Conservation (phyloP, 2,888 invertebrate genomes). For the Harmothoe impar region DNA sequence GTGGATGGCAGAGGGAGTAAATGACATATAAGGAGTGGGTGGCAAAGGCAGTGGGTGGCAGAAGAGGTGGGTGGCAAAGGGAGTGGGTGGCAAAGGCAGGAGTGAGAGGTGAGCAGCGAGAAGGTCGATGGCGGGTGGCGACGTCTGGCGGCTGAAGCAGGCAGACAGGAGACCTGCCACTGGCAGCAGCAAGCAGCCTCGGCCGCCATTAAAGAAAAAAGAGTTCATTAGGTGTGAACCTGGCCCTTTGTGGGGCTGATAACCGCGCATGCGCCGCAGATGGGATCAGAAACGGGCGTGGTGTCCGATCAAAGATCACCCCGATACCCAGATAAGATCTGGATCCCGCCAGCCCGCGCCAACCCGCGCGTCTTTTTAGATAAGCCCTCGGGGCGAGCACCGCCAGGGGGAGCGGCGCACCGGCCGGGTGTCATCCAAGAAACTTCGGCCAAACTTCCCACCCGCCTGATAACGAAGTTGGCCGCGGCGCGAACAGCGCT, state of each 20-base stretch:
- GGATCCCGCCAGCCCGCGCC: conserved; percentile 18
- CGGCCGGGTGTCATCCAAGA: conserved; percentile 57
- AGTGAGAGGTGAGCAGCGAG: neutral
- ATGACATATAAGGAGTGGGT: neutral
- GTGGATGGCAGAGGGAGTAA: neutral
- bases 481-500: conserved; percentile 49
- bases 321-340: conserved; percentile 55
- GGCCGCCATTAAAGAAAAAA: conserved; percentile 50
- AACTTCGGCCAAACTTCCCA: conserved; percentile 58
- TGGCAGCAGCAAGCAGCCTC: neutral
- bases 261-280: conserved; percentile 49
- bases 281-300: conserved; percentile 57
- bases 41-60: neutral
- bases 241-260: conserved; percentile 40
- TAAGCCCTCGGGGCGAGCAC: conserved; percentile 41
- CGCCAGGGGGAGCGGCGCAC: neutral
- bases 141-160: neutral
- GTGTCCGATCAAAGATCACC: conserved; percentile 61
- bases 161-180: neutral
- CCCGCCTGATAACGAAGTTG: conserved; percentile 52
- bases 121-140: too few relatives aligned
- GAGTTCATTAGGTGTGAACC: conserved; percentile 63
- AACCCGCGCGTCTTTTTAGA: conserved; percentile 39
- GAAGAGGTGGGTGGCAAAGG: neutral
- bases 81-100: neutral